These are phyloP conservation scores for Amblyraja radiata DNA, from an alignment of 2,797 vertebrate species.

Conservation along the genomic window DNA sequence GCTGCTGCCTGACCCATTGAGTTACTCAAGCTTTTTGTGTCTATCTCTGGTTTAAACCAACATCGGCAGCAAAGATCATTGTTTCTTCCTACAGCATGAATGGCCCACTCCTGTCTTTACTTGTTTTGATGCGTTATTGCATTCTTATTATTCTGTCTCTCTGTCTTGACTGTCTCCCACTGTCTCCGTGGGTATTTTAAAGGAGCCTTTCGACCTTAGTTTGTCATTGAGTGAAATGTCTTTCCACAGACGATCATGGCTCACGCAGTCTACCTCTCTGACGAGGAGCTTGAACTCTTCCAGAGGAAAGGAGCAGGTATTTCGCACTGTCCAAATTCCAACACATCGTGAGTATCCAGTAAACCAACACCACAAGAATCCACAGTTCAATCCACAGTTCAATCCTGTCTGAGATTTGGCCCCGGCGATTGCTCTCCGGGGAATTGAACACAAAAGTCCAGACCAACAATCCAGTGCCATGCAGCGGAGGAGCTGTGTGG, in stretches of 20 bases:
- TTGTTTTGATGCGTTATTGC: neutral
- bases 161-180: neutral
- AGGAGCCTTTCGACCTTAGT: neutral
- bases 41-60: too few relatives aligned
- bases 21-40: too few relatives aligned
- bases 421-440: neutral
- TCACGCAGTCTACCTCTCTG: conserved; percentile 63
- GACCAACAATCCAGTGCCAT: neutral
- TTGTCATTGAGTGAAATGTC: neutral
- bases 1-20: too few relatives aligned
- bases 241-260: conserved; percentile 66
- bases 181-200: neutral
- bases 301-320: conserved; percentile 59
- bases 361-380: neutral
- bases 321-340: conserved; percentile 65
- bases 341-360: conserved; percentile 60
- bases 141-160: neutral
- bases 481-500: neutral
- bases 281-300: conserved; percentile 61
- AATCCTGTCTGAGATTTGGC: neutral
- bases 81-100: too few relatives aligned
- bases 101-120: too few relatives aligned
- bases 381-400: too few relatives aligned
- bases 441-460: neutral
- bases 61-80: too few relatives aligned